Conservation (phyloP, 92 coral and sea anemone species). For the Porites rus region DNA sequence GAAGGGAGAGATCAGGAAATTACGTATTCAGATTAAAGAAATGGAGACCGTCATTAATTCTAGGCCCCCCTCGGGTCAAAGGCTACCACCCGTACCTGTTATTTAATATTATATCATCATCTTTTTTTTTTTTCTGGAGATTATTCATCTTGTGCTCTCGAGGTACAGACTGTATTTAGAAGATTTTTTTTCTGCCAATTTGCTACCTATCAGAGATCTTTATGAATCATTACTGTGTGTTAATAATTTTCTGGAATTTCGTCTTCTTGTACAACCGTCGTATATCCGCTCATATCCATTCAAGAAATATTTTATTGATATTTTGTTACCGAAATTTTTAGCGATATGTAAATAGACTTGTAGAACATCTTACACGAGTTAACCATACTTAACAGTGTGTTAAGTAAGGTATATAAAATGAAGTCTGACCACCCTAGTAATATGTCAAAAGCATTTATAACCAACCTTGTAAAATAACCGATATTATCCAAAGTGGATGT, state of each 20-base stretch:
- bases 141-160: too few species aligned
- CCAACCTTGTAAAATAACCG: constrained; percentile 18
- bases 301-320: background rate
- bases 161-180: too few species aligned
- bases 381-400: background rate
- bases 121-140: background rate
- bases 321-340: constrained; percentile 1
- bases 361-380: too few species aligned
- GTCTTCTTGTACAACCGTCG: too few species aligned
- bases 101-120: constrained; percentile 29
- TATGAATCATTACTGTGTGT: background rate
- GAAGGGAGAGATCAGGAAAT: constrained; percentile 91
- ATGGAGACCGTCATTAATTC: constrained; percentile 77
- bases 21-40: constrained; percentile 92
- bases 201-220: background rate
- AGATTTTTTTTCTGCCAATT: background rate
- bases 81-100: constrained; percentile 93
- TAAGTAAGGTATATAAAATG: background rate
- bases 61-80: constrained; percentile 93
- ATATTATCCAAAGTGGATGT: constrained; percentile 16
- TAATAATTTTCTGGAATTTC: too few species aligned
- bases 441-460: background rate
- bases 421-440: background rate
- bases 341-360: constrained; percentile 9
- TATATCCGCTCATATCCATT: too few species aligned